Evolutionary conservation across 2,888 invertebrate genomes (phyloP).

Genomic region (Machimus rusticus): DNA sequence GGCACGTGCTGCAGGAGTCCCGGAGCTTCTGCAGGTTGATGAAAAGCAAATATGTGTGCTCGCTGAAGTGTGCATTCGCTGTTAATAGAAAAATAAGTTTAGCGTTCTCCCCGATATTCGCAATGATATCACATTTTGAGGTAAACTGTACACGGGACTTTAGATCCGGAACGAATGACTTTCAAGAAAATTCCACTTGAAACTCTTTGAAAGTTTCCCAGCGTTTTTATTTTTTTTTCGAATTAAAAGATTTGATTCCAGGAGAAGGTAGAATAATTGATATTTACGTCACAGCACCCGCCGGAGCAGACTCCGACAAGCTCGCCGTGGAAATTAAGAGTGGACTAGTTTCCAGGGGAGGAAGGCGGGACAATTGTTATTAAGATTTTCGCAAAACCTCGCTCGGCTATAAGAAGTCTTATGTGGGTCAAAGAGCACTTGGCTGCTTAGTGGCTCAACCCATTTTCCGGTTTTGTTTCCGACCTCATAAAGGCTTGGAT

Average conservation of each 20-base stretch:
- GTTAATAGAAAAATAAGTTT: conserved; percentile 36
- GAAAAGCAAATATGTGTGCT: conserved; percentile 36
- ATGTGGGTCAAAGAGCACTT: conserved; percentile 17
- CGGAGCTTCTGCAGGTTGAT: conserved; percentile 9
- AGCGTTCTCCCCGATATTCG: conserved; percentile 10
- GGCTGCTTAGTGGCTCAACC: background rate
- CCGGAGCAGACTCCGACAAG: background rate
- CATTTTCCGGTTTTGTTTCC: background rate
- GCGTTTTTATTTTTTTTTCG: conserved; percentile 4
- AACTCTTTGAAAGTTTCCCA: conserved; percentile 10
- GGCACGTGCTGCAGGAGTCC: background rate
- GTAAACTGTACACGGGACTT: background rate
- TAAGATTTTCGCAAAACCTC: background rate
- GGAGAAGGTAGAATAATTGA: conserved; percentile 8
- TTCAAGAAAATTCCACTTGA: conserved; percentile 20
- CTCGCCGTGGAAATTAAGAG: conserved; percentile 1
- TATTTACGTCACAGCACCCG: conserved; percentile 7
- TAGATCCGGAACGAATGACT: background rate
- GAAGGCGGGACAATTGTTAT: conserved; percentile 14
- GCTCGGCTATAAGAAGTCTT: background rate
- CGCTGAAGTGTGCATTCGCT: conserved; percentile 14
- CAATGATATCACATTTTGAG: conserved; percentile 4
- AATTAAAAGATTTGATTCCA: conserved; percentile 24
- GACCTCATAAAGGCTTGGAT: background rate
- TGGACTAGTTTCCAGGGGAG: background rate